phyloP scores from a whole-genome alignment of 1,140 invertebrate species.

The Ganaspis sp. region DNA sequence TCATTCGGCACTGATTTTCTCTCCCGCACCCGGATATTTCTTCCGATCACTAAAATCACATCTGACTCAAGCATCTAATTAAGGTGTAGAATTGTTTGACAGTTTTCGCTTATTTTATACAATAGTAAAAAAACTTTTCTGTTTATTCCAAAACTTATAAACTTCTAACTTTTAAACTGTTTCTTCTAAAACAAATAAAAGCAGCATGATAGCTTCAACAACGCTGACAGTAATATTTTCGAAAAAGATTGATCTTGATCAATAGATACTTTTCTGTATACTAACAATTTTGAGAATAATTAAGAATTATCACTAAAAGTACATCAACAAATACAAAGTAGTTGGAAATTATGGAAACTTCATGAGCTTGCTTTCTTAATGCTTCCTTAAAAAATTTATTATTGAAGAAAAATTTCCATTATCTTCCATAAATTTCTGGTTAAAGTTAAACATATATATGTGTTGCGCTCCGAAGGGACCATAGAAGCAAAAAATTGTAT shows the following conservation, averaged over 20 bases:
- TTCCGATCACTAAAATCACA: neutral
- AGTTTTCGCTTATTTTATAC: conserved; percentile 9
- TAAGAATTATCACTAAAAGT: too few relatives aligned
- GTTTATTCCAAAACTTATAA: conserved; percentile 42
- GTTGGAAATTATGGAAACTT: too few relatives aligned
- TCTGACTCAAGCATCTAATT: neutral
- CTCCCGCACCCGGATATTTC: conserved; percentile 36
- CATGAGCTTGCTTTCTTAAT: too few relatives aligned
- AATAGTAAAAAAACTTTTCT: conserved; percentile 39
- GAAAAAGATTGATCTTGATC: conserved; percentile 54
- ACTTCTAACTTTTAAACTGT: conserved; percentile 41
- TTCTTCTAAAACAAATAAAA: conserved; percentile 41
- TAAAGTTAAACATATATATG: too few relatives aligned
- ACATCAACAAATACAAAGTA: too few relatives aligned
- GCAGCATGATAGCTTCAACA: conserved; percentile 52
- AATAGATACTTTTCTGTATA: neutral
- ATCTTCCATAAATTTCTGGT: too few relatives aligned
- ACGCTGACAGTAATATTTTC: conserved; percentile 61
- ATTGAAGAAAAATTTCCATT: too few relatives aligned
- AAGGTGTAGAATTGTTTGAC: too few relatives aligned
- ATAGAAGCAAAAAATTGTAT: too few relatives aligned
- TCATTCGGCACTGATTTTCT: conserved; percentile 74
- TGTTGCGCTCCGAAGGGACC: too few relatives aligned
- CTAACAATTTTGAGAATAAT: conserved; percentile 40
- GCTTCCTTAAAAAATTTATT: too few relatives aligned